Evolutionary conservation across 1,140 invertebrate species (phyloP), one percentile per base, ranked within the genome.

Genomic region (Drosophila bipectinata): DNA sequence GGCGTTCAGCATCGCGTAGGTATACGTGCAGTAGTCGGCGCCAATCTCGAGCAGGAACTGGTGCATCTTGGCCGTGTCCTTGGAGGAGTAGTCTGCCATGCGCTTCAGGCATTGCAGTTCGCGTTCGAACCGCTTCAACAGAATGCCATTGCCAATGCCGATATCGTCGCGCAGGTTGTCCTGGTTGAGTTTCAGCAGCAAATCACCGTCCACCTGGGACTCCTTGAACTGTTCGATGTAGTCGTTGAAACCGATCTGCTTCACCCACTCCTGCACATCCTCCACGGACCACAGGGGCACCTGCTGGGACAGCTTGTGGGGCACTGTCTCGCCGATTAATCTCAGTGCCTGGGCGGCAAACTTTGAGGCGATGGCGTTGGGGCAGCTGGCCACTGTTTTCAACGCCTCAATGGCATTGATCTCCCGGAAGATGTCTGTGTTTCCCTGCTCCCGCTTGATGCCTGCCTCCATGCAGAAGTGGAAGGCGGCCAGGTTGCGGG

Each of bases 391-490:
- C 0, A 99, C 97, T 84, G 97, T 97, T 91, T 99, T 99, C 62
- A 99, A 93, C 0, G 98, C 97, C 77, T 99, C 97, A 52, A 99
- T 97, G 1, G 98, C 98, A 51, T 97, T 97, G 69, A 99, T 99
- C 92, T 98, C 97, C 55, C 95, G 94, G 90, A 99, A 99, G 79
- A 99, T 96, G 91, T 97, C 96, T 0, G 98, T 97, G 68, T 98
- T 98, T 10, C 97, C 97, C 92, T 99, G 98, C 77, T 98, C 96
- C 79, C 98, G 96, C 90, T 99, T 99, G 37, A 99, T 99, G 9
- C 97, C 97, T 2, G 99, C 98, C 92, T 99, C 99, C 98, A 99
- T 99, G 84, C 98, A 99, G 91, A 99, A 99, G 91, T 99, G 99
- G 92, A 99, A 99, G 26, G 98, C 98, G 0, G 99, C 98, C 55